Conservation (phyloP, 2,797 vertebrate species). For the Chloroceryle inda region DNA sequence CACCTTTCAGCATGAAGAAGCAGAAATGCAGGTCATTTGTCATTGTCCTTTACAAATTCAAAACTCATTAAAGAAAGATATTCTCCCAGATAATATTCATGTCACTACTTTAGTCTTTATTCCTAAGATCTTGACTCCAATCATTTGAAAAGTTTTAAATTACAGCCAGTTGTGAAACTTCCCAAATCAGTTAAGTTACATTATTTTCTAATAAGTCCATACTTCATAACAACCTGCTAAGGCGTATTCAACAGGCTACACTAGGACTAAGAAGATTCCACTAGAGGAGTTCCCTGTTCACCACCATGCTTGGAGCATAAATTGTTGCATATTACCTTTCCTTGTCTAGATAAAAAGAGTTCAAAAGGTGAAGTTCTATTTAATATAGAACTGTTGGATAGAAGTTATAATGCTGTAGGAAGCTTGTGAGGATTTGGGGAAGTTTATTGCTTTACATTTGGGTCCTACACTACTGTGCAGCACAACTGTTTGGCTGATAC, state of each 20-base stretch:
- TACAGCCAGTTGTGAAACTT: not conserved
- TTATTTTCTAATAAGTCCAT: not conserved
- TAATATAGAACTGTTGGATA: not conserved
- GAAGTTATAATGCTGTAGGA: not conserved
- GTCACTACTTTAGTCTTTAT: not conserved
- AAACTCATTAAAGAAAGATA: not conserved
- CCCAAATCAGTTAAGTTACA: not conserved
- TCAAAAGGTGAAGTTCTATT: not conserved
- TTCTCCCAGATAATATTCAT: not conserved
- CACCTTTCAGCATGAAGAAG: conserved; percentile 40
- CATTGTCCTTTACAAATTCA: not conserved
- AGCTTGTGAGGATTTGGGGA: not conserved
- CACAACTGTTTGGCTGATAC: not conserved
- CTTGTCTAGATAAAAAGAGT: not conserved
- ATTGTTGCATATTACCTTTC: not conserved
- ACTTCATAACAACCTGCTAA: not conserved
- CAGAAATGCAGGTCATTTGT: conserved; percentile 2
- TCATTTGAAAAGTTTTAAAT: not conserved
- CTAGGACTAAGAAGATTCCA: not conserved
- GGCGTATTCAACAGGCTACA: not conserved
- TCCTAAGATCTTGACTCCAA: not conserved
- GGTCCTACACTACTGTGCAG: not conserved
- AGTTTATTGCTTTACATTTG: not conserved
- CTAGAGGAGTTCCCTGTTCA: not conserved
- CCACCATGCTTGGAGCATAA: not conserved